Evolutionary conservation across 2,888 invertebrate species (phyloP), one percentile per base, ranked within the genome.

Genomic region (Lomographa bimaculata): DNA sequence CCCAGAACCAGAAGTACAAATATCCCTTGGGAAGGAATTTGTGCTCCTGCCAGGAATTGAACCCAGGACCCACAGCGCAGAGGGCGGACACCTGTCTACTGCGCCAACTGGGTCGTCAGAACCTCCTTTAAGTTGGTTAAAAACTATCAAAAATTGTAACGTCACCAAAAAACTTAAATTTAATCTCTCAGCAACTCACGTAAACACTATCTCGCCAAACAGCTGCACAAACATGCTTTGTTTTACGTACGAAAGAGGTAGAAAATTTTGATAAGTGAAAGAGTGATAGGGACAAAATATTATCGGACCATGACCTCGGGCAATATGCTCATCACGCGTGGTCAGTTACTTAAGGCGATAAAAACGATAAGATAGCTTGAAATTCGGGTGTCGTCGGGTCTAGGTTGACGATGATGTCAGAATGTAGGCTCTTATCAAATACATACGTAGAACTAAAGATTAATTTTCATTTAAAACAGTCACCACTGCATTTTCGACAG

Each of bases 231-330:
- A 59, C 16, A 39, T 12, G 43, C 39, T 32, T 50, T 52, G 44
- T 52, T 43, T 14, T 33, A 21, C 20, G 34, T 11, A 17, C 5
- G 41, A 59, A 28, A 39, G 55, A 60, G 60, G 61, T 0, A 46
- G 37, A 9, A 4, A 7, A 12, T 7, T 16, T 5, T 14, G 36
- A 36, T 44, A 24, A 28, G 16, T 6, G 10, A 1, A 18, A 2
- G 50, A 36, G 50, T 30, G 50, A 50, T 48, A 73, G 49, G 30
- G 75, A 61, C 48, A 64, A 5, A n/a, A 4, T 23, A 23, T 41
- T 26, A 26, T 55, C 29, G 60, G 65, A 60, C 79, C 83, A 79
- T 83, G 84, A 86, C 85, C 85, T 77, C 68, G 61, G 62, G 24
- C 78, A 85, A 82, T 61, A 57, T 57, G 62, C 60, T 63, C 57